Evolutionary conservation across 2,888 invertebrate genomes (phyloP).

Genomic region (Noctua janthina): DNA sequence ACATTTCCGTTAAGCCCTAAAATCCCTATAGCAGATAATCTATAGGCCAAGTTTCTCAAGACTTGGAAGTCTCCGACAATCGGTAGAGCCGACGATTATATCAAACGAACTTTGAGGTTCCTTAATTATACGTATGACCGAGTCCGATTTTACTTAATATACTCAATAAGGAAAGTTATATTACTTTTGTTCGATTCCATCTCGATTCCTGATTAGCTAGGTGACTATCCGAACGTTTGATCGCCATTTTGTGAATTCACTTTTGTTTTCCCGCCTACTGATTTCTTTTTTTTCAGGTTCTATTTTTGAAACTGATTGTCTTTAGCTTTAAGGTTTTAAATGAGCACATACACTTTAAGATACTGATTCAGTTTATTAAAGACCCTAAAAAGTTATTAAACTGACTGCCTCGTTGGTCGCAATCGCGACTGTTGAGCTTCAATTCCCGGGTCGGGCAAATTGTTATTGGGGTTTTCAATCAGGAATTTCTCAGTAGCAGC

Average conservation of each 20-base stretch:
- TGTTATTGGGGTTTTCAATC: no score
- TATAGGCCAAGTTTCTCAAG: slow-evolving; percentile 19
- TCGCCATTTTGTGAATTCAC: slow-evolving; percentile 68
- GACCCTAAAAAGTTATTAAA: no score
- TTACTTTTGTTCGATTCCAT: slow-evolving; percentile 85
- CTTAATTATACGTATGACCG: slow-evolving; percentile 83
- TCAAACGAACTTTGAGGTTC: slow-evolving; percentile 65
- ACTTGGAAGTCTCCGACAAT: slow-evolving; percentile 46
- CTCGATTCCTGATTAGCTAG: slow-evolving; percentile 76
- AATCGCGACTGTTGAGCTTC: no score
- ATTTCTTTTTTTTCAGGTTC: background rate
- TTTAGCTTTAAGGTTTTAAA: background rate
- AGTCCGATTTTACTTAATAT: slow-evolving; percentile 79
- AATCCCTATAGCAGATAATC: slow-evolving; percentile 11
- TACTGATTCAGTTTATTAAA: background rate
- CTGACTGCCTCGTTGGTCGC: no score
- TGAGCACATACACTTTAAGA: background rate
- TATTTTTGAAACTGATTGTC: background rate
- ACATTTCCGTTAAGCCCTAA: slow-evolving; percentile 1
- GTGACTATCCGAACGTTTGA: slow-evolving; percentile 68
- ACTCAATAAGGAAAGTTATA: slow-evolving; percentile 86
- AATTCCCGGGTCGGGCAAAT: no score
- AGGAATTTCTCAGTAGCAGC: no score
- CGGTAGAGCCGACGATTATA: slow-evolving; percentile 51
- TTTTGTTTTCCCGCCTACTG: slow-evolving; percentile 31